Base-by-base conservation (phyloP, 2,113 vertebrate species). In the Festucalex cinctus region DNA sequence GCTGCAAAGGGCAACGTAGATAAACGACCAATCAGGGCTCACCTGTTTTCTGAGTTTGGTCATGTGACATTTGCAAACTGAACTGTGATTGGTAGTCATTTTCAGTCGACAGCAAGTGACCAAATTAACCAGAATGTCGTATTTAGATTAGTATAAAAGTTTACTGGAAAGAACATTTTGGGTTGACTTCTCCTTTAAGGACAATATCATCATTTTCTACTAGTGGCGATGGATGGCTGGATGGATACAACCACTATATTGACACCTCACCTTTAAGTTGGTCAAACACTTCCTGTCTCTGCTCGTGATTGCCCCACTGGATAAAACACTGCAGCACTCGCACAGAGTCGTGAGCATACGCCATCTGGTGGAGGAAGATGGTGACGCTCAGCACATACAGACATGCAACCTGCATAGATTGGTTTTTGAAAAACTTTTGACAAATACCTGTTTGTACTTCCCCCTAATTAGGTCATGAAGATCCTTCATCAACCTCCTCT, bases 321-420 rank as follows among this genome's bases (percentile, higher is more conserved):
- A 98, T 92, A 70, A 94, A 97, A 80, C 96, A 98, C 84, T 99
- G 95, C 78, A 99, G 94, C 61, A 98, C 94, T 10, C 96, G 90
- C 10, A 96, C 96, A 0, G 97, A 95, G 79, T 99, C 96, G 1
- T 99, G 96, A 0, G 95, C 95, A 83, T 95, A 98, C 0, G 96
- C 95, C 85, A 98, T 93, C 96, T 99, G 56, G 22, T 76, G 63
- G 64, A 12, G 51, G 43, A 3, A 72, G 8, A 60, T 12, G n/a
- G 2, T 16, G n/a, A 10, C 22, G 26, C 37, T 62, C 26, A 24
- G 39, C 39, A 37, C 22, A 26, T 24, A 22, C 8, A 26, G 12
- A 39, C 10, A 43, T 43, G 22, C 8, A 62, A 24, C 6, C 8
- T 6, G 8, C 5, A 17, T 12, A 10, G 20, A 32, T 26, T 57